Evolutionary conservation across 2,888 invertebrate species (phyloP), one percentile per base, ranked within the genome.

Genomic region (Magallana nippona): DNA sequence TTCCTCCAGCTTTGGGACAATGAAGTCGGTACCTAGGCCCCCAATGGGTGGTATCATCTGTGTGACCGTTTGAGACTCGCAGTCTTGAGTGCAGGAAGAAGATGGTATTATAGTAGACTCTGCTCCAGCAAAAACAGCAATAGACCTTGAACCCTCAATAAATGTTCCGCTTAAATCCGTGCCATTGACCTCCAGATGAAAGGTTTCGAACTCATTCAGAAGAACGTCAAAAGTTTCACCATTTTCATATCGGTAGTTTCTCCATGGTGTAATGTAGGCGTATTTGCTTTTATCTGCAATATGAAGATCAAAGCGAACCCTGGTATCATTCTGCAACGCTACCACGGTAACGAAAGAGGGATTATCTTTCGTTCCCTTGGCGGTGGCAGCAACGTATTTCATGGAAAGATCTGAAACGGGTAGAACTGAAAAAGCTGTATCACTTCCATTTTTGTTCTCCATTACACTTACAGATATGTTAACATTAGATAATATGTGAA

Each of bases 341-440:
- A 58, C 81, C 27, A 81, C 62, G 11, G 81, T 81, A 32, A 81
- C 19, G n/a, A 60, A 60, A 32, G 81, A 81, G 10, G 81, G 81
- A 10, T 44, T 62, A 10, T 15, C 44, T 5, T 58, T 19, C 17
- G 60, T 44, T 44, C 57, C 27, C 32, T 27, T 60, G 19, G 60
- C 44, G 27, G 81, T 27, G 32, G 62, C 60, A 10, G 62, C 63
- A 2, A 81, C 60, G 44, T 81, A 81, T n/a, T 17, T 17, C 57
- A n/a, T 60, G 10, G 81, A 81, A n/a, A 81, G 17, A 44, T 13
- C 57, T 10, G 44, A 11, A 27, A 81, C 55, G 17, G 81, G 81
- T 17, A 81, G 22, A n/a, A 60, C 62, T 15, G 60, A 81, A 32
- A 60, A 81, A 15, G 60, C 81, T n/a, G 81, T 58, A 19, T 62